These are phyloP conservation scores for Protaetia brevitarsis DNA, from an alignment of 1,140 invertebrate species.

Conservation along the genomic window DNA sequence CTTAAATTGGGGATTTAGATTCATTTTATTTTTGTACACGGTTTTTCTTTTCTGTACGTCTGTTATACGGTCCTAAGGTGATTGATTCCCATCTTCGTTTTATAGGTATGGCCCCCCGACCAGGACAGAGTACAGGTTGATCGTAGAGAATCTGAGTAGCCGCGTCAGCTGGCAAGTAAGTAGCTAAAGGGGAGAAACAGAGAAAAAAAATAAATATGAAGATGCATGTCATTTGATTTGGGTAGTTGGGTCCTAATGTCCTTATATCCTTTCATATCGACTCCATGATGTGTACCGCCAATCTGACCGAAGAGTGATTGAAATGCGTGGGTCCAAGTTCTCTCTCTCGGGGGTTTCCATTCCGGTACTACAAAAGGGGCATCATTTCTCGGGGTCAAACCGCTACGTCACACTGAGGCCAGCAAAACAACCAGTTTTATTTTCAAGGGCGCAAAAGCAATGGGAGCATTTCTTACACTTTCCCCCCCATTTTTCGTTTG, in stretches of 20 bases:
- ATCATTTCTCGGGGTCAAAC: too few relatives aligned
- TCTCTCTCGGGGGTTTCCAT: background rate
- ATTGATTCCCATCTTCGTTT: slow-evolving; percentile 10
- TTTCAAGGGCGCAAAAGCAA: background rate
- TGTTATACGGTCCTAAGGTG: background rate
- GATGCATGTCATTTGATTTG: slow-evolving; percentile 8
- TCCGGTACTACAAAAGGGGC: background rate
- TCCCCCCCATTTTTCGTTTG: background rate
- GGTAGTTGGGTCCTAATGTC: slow-evolving; percentile 24
- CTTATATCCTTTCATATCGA: slow-evolving; percentile 18
- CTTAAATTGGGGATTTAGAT: too few relatives aligned
- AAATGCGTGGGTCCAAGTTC: slow-evolving; percentile 14
- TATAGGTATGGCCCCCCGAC: slow-evolving; percentile 93
- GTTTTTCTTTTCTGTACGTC: background rate
- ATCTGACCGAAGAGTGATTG: slow-evolving; percentile 18
- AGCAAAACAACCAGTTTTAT: too few relatives aligned
- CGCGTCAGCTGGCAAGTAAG: slow-evolving; percentile 91
- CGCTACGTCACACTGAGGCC: too few relatives aligned
- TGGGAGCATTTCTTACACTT: background rate
- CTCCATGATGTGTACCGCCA: slow-evolving; percentile 14
- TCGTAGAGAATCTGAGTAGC: slow-evolving; percentile 97
- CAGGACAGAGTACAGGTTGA: slow-evolving; percentile 91
- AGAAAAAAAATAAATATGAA: background rate
- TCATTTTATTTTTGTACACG: too few relatives aligned
- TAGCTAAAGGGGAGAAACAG: slow-evolving; percentile 18